phyloP scores from a whole-genome alignment of 2,797 vertebrate genomes.

The Clarias platycephalus region DNA sequence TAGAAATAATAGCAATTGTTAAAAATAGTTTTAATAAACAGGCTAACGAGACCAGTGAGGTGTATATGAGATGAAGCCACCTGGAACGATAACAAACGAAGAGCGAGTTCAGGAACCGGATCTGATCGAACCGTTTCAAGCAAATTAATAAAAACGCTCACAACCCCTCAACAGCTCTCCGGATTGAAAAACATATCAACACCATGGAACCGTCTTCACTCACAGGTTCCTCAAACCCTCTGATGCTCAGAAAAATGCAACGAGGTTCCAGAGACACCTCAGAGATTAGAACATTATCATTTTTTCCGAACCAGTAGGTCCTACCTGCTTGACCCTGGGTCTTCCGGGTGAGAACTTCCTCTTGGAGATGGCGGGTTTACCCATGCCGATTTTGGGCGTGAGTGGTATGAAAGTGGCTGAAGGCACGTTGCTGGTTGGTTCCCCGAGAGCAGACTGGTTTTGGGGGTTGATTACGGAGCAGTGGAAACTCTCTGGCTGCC shows the following conservation, averaged over 20 bases:
- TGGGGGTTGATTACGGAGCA: slow-evolving; percentile 58
- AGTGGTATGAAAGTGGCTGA: slow-evolving; percentile 84
- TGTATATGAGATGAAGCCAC: not conserved
- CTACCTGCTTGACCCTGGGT: slow-evolving; percentile 89
- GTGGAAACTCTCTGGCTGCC: slow-evolving; percentile 69
- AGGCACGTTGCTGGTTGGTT: slow-evolving; percentile 71
- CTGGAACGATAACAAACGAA: not conserved
- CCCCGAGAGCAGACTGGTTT: slow-evolving; percentile 65
- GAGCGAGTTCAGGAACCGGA: not conserved
- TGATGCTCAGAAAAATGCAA: not conserved
- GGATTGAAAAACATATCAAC: not conserved
- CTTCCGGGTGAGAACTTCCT: slow-evolving; percentile 95
- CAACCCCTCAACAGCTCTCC: not conserved
- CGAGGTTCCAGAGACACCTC: not conserved
- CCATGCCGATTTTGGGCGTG: slow-evolving; percentile 96
- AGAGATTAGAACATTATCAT: not conserved
- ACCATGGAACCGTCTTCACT: not conserved
- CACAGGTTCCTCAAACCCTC: not conserved
- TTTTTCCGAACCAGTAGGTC: slow-evolving; percentile 52
- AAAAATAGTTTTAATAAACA: not conserved
- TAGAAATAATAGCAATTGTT: not conserved
- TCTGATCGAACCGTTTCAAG: too few relatives aligned
- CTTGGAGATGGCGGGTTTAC: slow-evolving; percentile 96
- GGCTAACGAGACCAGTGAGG: not conserved
- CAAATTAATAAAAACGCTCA: not conserved